Conservation (phyloP, 92 coral and sea anemone species). For the Heliopora coerulea region DNA sequence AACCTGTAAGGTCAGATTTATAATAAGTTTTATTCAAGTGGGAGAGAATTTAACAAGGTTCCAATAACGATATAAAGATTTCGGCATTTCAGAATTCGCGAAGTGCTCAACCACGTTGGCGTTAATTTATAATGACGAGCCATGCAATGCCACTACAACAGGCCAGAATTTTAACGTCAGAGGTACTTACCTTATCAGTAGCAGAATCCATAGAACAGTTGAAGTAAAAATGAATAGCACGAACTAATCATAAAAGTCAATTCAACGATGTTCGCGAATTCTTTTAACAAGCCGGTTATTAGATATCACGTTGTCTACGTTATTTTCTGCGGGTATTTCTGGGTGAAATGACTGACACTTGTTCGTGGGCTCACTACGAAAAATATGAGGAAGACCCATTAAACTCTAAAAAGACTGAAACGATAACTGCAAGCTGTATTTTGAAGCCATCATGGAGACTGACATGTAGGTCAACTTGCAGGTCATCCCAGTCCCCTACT, state of each 20-base stretch:
- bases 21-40: neutral
- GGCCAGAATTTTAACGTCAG: neutral
- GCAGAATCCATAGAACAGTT: constrained; percentile 30
- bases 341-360: too few relatives aligned
- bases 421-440: too few relatives aligned
- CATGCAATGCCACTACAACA: neutral
- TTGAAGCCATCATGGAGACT: too few relatives aligned
- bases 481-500: too few relatives aligned
- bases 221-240: neutral
- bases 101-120: neutral
- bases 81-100: neutral
- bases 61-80: neutral
- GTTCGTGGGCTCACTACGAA: too few relatives aligned
- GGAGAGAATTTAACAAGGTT: neutral
- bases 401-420: too few relatives aligned
- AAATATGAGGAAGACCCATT: too few relatives aligned
- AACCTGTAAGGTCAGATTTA: constrained; percentile 17
- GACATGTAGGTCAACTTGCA: too few relatives aligned
- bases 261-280: too few relatives aligned
- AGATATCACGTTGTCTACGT: too few relatives aligned
- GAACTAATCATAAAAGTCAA: neutral
- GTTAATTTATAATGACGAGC: neutral
- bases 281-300: constrained; percentile 16
- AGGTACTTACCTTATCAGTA: constrained; percentile 18
- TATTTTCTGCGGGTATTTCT: too few relatives aligned